These are phyloP conservation scores for Megaceryle alcyon DNA, from an alignment of 2,797 vertebrate species.

Conservation along the genomic window DNA sequence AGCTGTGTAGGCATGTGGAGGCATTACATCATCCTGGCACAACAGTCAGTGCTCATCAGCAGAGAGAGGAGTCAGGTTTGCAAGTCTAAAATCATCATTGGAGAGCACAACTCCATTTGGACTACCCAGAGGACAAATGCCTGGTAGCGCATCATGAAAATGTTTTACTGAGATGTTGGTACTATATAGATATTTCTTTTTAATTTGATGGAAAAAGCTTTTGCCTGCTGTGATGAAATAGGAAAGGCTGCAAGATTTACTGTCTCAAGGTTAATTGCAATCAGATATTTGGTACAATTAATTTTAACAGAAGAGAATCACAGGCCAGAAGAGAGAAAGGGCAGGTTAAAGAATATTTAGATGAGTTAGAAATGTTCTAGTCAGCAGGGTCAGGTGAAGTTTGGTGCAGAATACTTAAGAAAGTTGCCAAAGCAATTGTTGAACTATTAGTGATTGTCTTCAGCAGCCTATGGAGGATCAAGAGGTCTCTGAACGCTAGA, in stretches of 20 bases:
- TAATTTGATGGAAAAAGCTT: constrained; percentile 17
- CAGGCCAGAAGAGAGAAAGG: not conserved
- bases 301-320: constrained; percentile 42
- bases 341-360: constrained; percentile 1
- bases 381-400: constrained; percentile 36
- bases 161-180: not conserved
- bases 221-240: not conserved
- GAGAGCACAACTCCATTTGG: not conserved
- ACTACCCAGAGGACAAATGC: not conserved
- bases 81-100: not conserved
- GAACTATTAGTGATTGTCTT: not conserved
- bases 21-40: not conserved
- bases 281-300: constrained; percentile 10
- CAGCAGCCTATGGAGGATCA: not conserved
- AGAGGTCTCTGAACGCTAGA: not conserved
- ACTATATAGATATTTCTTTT: not conserved
- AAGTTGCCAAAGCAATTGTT: constrained; percentile 1
- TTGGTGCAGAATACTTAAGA: not conserved
- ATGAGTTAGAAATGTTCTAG: constrained; percentile 21
- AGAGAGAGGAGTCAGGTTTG: not conserved
- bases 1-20: not conserved
- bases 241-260: constrained; percentile 30
- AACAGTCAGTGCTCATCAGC: not conserved
- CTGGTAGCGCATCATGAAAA: not conserved
- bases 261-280: constrained; percentile 53